Percentiles rank a stretch among this genome's conserved stretches.
Evolutionary conservation across 2,888 invertebrate species (phyloP).

Genomic region (Nymphalis polychloros): DNA sequence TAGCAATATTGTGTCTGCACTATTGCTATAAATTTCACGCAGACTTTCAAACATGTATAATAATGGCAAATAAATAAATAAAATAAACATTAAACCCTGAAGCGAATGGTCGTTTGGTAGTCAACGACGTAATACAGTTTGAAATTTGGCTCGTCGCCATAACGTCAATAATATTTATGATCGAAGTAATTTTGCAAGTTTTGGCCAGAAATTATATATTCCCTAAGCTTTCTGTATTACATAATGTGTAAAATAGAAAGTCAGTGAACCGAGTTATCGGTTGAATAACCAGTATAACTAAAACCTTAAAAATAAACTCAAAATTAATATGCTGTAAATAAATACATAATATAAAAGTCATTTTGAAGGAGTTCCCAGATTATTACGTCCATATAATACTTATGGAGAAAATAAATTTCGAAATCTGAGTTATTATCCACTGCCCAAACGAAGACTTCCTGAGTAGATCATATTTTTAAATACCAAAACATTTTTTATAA

Average conservation of each 20-base stretch:
- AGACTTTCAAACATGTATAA: constrained; percentile 21
- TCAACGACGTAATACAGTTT: constrained; percentile 36
- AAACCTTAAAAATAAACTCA: constrained; percentile 27
- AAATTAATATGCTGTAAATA: not conserved
- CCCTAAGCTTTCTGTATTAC: constrained; percentile 29
- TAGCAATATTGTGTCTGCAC: constrained; percentile 8
- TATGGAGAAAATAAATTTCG: no score
- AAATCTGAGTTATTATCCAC: no score
- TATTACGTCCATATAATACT: no score
- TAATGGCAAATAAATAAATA: constrained; percentile 26
- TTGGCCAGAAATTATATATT: constrained; percentile 27
- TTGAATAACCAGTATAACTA: constrained; percentile 28
- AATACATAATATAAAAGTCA: no score
- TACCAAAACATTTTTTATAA: no score
- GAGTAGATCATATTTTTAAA: no score
- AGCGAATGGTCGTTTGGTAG: constrained; percentile 35
- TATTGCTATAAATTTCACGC: constrained; percentile 27
- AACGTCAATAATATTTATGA: constrained; percentile 32
- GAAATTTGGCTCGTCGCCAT: constrained; percentile 36
- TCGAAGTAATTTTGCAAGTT: constrained; percentile 27
- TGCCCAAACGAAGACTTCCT: no score
- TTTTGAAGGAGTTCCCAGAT: no score
- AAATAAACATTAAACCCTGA: constrained; percentile 27
- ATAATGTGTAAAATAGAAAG: constrained; percentile 37
- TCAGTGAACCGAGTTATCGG: constrained; percentile 28